Percentiles rank a stretch among this genome's conserved stretches.
These are phyloP conservation scores for Oenanthe melanoleuca DNA, from an alignment of 2,113 vertebrate species.

Conservation along the genomic window DNA sequence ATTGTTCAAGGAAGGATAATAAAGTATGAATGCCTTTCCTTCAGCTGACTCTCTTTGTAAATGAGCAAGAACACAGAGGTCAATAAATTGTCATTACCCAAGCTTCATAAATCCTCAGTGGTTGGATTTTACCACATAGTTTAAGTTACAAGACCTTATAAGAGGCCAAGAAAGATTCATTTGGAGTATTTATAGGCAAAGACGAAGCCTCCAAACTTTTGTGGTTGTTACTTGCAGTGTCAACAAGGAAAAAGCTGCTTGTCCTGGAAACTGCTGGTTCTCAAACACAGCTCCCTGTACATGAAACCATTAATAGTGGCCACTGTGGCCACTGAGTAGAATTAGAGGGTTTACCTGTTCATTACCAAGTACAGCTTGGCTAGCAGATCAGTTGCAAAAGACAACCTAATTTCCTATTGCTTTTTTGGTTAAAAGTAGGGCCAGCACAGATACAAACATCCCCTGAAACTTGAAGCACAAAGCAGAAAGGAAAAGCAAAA, in stretches of 20 bases:
- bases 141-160: constrained; percentile 4
- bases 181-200: not conserved
- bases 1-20: constrained; percentile 39
- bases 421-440: not conserved
- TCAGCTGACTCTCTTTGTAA: constrained; percentile 22
- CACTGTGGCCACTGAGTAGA: not conserved
- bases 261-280: not conserved
- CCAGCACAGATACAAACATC: not conserved
- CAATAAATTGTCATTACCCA: constrained; percentile 31
- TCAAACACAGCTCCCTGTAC: not conserved
- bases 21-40: constrained; percentile 22
- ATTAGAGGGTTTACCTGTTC: not conserved
- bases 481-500: not conserved
- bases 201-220: not conserved
- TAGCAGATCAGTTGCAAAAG: not conserved
- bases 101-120: constrained; percentile 27
- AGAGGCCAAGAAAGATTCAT: not conserved
- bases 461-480: not conserved
- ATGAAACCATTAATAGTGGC: not conserved
- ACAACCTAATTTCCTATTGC: not conserved
- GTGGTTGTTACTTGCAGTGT: not conserved
- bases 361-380: not conserved
- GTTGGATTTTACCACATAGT: not conserved
- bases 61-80: constrained; percentile 7
- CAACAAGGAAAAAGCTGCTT: not conserved